Evolutionary conservation across 2,888 invertebrate species (phyloP), one percentile per base, ranked within the genome.

Genomic region (Ochropleura leucogaster): DNA sequence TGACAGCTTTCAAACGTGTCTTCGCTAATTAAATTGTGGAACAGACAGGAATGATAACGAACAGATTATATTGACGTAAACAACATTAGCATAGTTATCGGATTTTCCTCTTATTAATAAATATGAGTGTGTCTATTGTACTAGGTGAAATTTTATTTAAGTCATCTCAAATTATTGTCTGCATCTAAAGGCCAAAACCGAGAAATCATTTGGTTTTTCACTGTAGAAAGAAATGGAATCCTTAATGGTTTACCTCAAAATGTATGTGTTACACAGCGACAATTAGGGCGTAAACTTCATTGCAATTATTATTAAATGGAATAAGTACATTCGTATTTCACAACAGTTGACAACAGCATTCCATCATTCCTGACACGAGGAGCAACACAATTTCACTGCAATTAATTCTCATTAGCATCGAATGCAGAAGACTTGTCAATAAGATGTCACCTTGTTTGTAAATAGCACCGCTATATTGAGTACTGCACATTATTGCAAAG

Each of bases 351-450:
- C 66, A 68, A 72, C 70, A 66, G 59, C 74, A 72, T 75, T 84
- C 68, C 49, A 84, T 74, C 65, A 78, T 68, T 62, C 60, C 53
- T 70, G 77, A 76, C 79, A 83, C 77, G 85, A 88, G 86, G 80
- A 76, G 82, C 90, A 91, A 93, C 91, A 93, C 90, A 94, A 90
- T 93, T 93, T 90, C 85, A 91, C 78, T 85, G 91, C 88, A 93
- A 94, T 94, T 93, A 93, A 94, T 94, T 94, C 90, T 93, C 93
- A 93, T 94, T 92, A 93, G 90, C 88, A 89, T 84, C 84, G 85
- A 88, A 85, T 90, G 87, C 84, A 86, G 89, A 88, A 85, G 89
- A 91, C 92, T 88, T 84, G 90, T 95, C 94, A 94, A 92, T 93
- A 92, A 89, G 89, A 90, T 95, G 93, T 93, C 94, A 93, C 91